Base-by-base conservation (phyloP, 2,797 vertebrate genomes). In the Pitangus sulphuratus region DNA sequence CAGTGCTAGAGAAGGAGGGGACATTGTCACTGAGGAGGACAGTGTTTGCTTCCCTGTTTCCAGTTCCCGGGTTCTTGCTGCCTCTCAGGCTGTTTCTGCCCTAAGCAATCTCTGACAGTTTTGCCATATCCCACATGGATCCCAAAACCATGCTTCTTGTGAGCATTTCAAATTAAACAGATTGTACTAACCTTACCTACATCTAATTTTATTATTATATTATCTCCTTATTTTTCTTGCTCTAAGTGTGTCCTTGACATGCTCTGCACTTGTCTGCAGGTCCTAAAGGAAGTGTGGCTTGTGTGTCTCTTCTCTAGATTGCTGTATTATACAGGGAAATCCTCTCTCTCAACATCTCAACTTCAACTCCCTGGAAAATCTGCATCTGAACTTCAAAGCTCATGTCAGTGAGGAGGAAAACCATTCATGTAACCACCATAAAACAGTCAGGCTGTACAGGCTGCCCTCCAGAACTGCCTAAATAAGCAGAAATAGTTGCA, bases 21-120 rank as follows among this genome's bases (percentile, higher is more conserved):
- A 50, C 24, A 8, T 0, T 30, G 35, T 11, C 25, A 9, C 18
- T 3, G 0, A 6, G 33, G n/a, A 54, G 37, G 47, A 18, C 61
- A 78, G 13, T 0, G 39, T 10, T 7, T 22, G 12, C 30, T 35
- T 12, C 80, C 31, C n/a, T 4, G 2, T 57, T 57, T 53, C 17
- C 87, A 70, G 15, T 2, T 64, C 83, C 45, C 75, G 45, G 47
- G 26, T 1, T 11, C 30, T 47, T 18, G 31, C 72, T 78, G 56
- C 83, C 48, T 71, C 53, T 68, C 58, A 42, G 45, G 19, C 7
- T 74, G 3, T 11, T 88, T 69, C 74, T 71, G 16, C 7, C 40
- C 44, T 30, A 70, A 69, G 54, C 77, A 72, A 66, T 2, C 12
- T 53, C 13, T 18, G 14, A 25, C 8, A 51, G 7, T 51, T 89